Base-by-base conservation (phyloP, 2,113 vertebrate species). In the Nothoprocta pentlandii region DNA sequence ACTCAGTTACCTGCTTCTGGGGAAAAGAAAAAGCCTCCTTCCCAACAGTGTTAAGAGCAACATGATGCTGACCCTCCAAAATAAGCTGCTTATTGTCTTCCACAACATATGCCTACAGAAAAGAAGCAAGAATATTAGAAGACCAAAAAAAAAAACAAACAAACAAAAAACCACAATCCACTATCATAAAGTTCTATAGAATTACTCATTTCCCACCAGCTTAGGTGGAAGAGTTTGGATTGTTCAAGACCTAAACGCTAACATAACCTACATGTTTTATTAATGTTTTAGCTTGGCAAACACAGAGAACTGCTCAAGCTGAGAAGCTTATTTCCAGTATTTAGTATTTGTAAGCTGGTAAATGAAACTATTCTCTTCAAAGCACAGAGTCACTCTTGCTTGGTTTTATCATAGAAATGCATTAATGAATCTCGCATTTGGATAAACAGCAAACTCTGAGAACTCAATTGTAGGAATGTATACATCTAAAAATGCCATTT, bases 21-120 rank as follows among this genome's bases (percentile, higher is more conserved):
- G 98, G 97, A 85, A 98, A 97, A 2, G 99, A 99, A 95, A 98
- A 98, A 71, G 98, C 98, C 94, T 99, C 99, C 95, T 98, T 98
- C 75, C 99, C 99, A 16, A 99, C 80, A 44, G 98, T 98, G 87
- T 97, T 98, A 92, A 99, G 98, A 16, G 98, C 95, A 95, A 99
- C 98, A 44, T 99, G 99, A 95, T 99, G 99, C 92, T 99, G 99
- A 41, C 99, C 99, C 96, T 99, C 99, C 88, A 99, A 97, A 95
- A 99, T 99, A 69, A 99, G 98, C 90, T 99, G 99, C 83, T 99
- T 99, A 93, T 98, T 99, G 97, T 99, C 99, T 96, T 99, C 99
- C 1, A 99, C 98, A 79, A 99, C 99, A 70, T 98, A 99, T 2
- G 99, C 99, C 99, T 99, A 92, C 21, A 84, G 75, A 89, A 97